Evolutionary conservation across 1,140 invertebrate genomes (phyloP).

Genomic region (Solen grandis): DNA sequence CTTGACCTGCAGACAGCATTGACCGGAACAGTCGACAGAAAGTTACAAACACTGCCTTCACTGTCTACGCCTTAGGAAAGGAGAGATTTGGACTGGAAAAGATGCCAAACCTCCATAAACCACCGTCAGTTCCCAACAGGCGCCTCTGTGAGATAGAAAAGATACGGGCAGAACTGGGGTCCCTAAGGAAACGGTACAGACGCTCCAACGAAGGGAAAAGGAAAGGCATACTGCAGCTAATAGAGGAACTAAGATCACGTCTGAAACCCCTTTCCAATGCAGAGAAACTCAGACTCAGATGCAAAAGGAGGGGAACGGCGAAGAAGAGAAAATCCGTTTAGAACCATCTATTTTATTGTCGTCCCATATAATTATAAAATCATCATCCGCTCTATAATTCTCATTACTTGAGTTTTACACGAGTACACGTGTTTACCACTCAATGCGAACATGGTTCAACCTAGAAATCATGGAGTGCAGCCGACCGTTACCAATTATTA

Average conservation of each 20-base stretch:
- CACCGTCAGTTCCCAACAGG: constrained; percentile 3
- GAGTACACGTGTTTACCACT: too few relatives aligned
- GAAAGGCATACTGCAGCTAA: constrained; percentile 3
- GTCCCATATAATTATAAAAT: too few relatives aligned
- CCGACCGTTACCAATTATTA: too few relatives aligned
- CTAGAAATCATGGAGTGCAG: too few relatives aligned
- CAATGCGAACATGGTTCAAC: too few relatives aligned
- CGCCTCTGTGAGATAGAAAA: background rate
- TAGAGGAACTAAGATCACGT: constrained; percentile 35
- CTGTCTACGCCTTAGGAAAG: background rate
- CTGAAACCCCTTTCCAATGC: background rate
- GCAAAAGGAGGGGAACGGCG: background rate
- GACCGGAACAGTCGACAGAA: constrained; percentile 8
- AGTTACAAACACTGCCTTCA: background rate
- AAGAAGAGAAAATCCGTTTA: constrained; percentile 24
- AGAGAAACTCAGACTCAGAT: constrained; percentile 29
- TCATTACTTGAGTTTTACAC: too few relatives aligned
- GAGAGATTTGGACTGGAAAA: background rate
- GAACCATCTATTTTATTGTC: too few relatives aligned
- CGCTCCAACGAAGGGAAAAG: background rate
- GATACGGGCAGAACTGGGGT: background rate
- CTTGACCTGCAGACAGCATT: background rate
- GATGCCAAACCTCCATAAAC: background rate
- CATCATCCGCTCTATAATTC: too few relatives aligned
- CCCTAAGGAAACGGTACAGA: background rate